A percentile compares a stretch with the other conserved stretches of the same genome.
Evolutionary conservation across 2,113 vertebrate species (phyloP).

Genomic region (Henicopernis longicauda): DNA sequence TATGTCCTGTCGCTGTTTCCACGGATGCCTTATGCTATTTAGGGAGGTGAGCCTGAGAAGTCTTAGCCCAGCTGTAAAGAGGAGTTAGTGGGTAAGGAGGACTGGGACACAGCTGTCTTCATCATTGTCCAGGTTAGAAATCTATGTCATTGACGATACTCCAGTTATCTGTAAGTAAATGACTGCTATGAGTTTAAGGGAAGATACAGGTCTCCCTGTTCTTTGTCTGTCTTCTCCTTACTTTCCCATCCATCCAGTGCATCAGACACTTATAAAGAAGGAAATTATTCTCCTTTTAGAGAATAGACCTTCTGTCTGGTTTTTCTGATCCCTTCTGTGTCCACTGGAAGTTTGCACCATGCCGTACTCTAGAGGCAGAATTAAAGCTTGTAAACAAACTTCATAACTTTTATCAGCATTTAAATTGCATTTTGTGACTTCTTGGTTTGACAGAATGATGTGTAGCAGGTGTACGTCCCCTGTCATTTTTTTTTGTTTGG

Average conservation of each 20-base stretch:
- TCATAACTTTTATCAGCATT: neutral
- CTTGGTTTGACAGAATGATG: neutral
- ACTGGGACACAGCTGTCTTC: neutral
- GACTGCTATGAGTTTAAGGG: neutral
- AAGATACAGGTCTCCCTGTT: neutral
- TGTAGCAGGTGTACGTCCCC: neutral
- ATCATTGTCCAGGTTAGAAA: neutral
- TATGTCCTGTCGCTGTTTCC: neutral
- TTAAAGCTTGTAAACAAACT: neutral
- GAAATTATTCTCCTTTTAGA: neutral
- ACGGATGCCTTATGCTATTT: neutral
- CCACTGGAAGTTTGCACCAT: neutral
- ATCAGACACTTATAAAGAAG: neutral
- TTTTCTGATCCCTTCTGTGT: neutral
- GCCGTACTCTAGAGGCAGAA: neutral
- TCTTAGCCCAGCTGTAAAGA: neutral
- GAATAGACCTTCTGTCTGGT: neutral
- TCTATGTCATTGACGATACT: neutral
- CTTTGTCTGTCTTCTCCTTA: neutral
- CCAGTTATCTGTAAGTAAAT: neutral
- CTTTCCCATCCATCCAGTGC: neutral
- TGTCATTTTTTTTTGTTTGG: too few species aligned
- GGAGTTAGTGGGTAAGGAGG: neutral
- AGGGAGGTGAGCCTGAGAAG: neutral
- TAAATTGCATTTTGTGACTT: neutral